Conservation (phyloP, 2,888 invertebrate species). For the Clivina fossor region DNA sequence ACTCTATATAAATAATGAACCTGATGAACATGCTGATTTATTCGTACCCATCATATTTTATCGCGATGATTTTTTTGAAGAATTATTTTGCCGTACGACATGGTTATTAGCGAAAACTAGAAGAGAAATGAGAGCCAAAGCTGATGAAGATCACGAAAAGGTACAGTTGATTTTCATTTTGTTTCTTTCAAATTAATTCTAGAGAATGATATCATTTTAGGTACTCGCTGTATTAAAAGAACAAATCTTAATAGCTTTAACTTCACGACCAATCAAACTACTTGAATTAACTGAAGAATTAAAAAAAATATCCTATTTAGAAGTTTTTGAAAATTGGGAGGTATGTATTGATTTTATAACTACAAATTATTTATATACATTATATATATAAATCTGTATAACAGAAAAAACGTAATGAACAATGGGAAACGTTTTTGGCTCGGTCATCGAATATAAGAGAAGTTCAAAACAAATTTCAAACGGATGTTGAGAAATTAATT, state of each 20-base stretch:
- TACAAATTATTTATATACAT: constrained; percentile 8
- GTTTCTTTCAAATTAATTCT: too few species aligned
- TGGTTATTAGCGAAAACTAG: constrained; percentile 50
- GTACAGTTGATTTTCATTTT: constrained; percentile 40
- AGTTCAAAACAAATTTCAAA: constrained; percentile 42
- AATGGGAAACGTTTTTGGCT: constrained; percentile 42
- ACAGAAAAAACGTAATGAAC: constrained; percentile 46
- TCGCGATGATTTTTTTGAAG: constrained; percentile 47
- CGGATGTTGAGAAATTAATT: constrained; percentile 44
- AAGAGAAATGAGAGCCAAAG: constrained; percentile 51
- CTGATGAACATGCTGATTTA: constrained; percentile 43
- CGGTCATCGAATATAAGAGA: constrained; percentile 45
- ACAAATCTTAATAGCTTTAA: constrained; percentile 48
- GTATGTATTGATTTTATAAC: constrained; percentile 39
- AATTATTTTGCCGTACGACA: constrained; percentile 50
- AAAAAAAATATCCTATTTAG: constrained; percentile 45
- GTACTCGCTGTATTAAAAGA: constrained; percentile 48
- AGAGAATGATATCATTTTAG: constrained; percentile 41
- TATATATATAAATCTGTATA: constrained; percentile 32
- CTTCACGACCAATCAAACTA: constrained; percentile 46
- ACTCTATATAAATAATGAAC: constrained; percentile 47
- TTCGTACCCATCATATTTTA: constrained; percentile 50
- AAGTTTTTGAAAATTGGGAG: constrained; percentile 47
- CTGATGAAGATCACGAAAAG: constrained; percentile 49
- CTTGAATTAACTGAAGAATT: constrained; percentile 46